Conservation (phyloP, 2,888 invertebrate species). For the Lydus trimaculatus region DNA sequence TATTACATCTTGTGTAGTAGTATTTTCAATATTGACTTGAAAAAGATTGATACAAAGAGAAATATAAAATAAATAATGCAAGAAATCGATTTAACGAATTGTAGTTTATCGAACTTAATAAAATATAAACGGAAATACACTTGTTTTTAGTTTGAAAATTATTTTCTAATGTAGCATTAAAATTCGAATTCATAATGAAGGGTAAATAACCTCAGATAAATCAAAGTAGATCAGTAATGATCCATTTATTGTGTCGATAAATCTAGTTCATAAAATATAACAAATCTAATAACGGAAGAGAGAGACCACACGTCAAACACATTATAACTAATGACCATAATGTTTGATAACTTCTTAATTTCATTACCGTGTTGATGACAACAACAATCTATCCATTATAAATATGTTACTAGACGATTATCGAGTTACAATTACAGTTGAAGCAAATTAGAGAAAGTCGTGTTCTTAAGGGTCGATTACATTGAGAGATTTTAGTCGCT, state of each 20-base stretch:
- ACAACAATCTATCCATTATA: slow-evolving; percentile 9
- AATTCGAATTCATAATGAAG: background rate
- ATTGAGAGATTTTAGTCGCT: no score
- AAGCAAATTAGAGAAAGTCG: background rate
- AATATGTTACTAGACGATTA: background rate
- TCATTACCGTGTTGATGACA: slow-evolving; percentile 18
- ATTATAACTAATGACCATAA: slow-evolving; percentile 10
- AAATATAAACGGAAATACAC: background rate
- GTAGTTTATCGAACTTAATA: background rate
- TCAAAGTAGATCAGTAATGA: slow-evolving; percentile 1
- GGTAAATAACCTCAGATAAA: slow-evolving; percentile 6
- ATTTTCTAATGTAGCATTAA: background rate
- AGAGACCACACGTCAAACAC: slow-evolving; percentile 10
- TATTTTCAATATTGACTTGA: background rate
- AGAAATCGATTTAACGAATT: background rate
- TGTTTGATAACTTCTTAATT: slow-evolving; percentile 14
- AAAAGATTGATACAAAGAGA: background rate
- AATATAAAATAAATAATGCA: background rate
- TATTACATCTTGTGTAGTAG: background rate
- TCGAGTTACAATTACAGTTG: slow-evolving; percentile 1
- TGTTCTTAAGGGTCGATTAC: no score
- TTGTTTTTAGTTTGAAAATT: background rate
- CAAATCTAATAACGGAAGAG: background rate
- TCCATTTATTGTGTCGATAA: background rate
- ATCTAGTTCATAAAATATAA: background rate